Percentiles rank a stretch among this genome's conserved stretches.
These are phyloP conservation scores for Simalia tracyae DNA, from an alignment of 2,797 vertebrate species.

Conservation along the genomic window DNA sequence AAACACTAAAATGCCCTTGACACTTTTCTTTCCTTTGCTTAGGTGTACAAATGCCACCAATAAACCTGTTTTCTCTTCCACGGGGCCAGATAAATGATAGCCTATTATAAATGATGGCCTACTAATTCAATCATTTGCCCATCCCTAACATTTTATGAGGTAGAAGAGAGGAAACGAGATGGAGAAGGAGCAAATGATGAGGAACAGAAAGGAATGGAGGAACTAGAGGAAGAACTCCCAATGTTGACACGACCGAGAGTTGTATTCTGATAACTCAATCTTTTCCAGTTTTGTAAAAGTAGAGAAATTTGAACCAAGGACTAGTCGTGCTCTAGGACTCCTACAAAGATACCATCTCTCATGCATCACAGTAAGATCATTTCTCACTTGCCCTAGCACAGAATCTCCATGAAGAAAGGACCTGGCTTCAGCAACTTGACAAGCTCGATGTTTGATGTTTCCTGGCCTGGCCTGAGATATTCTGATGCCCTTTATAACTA, in stretches of 20 bases:
- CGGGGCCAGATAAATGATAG: slow-evolving; percentile 55
- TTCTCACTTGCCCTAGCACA: background rate
- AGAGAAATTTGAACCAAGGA: background rate
- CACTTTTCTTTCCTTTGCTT: background rate
- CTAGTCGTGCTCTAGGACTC: too few relatives aligned
- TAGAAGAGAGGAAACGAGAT: background rate
- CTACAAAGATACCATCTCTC: background rate
- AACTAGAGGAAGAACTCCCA: background rate
- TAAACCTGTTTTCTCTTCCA: slow-evolving; percentile 46
- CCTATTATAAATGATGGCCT: slow-evolving; percentile 55
- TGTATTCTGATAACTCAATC: background rate
- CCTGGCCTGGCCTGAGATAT: background rate
- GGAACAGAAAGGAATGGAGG: background rate
- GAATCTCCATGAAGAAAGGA: background rate
- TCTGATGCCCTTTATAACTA: background rate
- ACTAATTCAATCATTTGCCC: slow-evolving; percentile 66
- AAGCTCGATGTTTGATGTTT: background rate
- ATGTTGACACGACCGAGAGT: background rate
- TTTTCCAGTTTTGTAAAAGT: background rate
- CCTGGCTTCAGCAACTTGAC: background rate
- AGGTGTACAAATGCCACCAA: slow-evolving; percentile 34
- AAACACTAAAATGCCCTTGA: background rate
- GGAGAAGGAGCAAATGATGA: background rate
- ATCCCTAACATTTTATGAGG: slow-evolving; percentile 3
- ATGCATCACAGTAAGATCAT: background rate